A percentile compares a stretch with the other conserved stretches of the same genome.
Conservation (phyloP, 2,797 vertebrate genomes). For the Fistularia tabacaria region DNA sequence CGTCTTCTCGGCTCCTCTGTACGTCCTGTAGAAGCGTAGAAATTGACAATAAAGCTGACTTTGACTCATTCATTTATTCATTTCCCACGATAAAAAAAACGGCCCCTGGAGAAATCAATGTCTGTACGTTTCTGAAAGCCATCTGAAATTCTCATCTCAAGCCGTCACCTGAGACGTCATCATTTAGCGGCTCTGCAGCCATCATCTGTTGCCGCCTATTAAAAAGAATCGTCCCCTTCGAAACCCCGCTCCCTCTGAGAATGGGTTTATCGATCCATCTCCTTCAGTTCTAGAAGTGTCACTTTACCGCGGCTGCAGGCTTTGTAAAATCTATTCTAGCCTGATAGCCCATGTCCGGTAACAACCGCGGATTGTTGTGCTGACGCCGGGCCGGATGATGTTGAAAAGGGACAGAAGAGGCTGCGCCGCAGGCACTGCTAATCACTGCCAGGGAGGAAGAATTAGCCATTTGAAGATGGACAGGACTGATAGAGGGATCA, state of each 20-base stretch:
- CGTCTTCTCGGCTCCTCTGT: too few relatives aligned
- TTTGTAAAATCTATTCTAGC: constrained; percentile 52
- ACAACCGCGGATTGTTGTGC: constrained; percentile 63
- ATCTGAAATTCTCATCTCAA: constrained; percentile 5
- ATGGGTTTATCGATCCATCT: constrained; percentile 53
- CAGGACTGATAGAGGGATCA: constrained; percentile 70
- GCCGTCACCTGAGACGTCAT: constrained; percentile 27
- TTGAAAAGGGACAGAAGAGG: constrained; percentile 43
- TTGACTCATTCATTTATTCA: too few relatives aligned
- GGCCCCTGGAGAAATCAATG: too few relatives aligned
- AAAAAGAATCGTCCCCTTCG: constrained; percentile 28
- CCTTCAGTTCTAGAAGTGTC: constrained; percentile 57
- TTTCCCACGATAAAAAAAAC: too few relatives aligned
- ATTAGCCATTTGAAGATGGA: constrained; percentile 71
- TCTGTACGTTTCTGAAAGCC: too few relatives aligned
- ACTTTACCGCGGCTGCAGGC: constrained; percentile 51
- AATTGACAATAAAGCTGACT: too few relatives aligned
- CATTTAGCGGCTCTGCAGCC: constrained; percentile 22
- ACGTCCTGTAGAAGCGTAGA: too few relatives aligned
- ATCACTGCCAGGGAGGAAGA: constrained; percentile 67
- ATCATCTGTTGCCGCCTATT: constrained; percentile 28
- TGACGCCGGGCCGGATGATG: constrained; percentile 49
- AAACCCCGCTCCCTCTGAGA: constrained; percentile 33
- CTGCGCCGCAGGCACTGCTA: constrained; percentile 42
- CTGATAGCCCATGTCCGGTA: constrained; percentile 60